Percentiles rank a stretch among this genome's conserved stretches.
These are phyloP conservation scores for Ophthalmolycus amberensis DNA, from an alignment of 2,113 vertebrate species.

Conservation along the genomic window DNA sequence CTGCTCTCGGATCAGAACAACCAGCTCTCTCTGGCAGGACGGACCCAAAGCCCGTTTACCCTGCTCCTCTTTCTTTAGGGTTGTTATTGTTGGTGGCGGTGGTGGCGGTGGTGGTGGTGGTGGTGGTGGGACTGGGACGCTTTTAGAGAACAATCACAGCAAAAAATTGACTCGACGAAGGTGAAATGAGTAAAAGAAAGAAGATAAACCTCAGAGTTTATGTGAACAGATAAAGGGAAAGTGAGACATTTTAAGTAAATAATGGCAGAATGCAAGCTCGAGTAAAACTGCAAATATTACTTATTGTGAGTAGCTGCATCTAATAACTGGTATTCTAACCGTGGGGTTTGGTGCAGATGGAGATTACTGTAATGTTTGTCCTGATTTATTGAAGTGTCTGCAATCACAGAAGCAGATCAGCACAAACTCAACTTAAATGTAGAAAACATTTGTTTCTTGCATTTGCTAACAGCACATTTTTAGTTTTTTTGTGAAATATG, in stretches of 20 bases:
- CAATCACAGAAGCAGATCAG: conserved; percentile 8
- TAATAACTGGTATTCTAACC: not conserved
- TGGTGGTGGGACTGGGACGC: not conserved
- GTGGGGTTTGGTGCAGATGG: not conserved
- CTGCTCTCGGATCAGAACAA: conserved; percentile 82
- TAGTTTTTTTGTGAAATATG: not conserved
- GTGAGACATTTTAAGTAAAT: not conserved
- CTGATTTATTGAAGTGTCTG: conserved; percentile 11
- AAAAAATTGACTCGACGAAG: too few relatives aligned
- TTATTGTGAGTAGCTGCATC: not conserved
- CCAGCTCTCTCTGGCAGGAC: conserved; percentile 49
- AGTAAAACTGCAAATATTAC: not conserved
- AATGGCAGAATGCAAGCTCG: not conserved
- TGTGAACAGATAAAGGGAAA: not conserved
- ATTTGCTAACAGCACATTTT: not conserved
- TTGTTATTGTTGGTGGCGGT: conserved; percentile 49
- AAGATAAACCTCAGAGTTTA: not conserved
- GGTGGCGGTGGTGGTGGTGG: too few relatives aligned
- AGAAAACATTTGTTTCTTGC: conserved; percentile 7
- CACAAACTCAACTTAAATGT: not conserved
- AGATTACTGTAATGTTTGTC: not conserved
- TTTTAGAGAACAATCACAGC: conserved; percentile 4
- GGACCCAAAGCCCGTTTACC: conserved; percentile 35
- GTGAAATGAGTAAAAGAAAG: not conserved
- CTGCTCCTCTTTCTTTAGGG: conserved; percentile 41